Evolutionary conservation across 1,140 invertebrate genomes (phyloP), one percentile per base, ranked within the genome.

Genomic region (Solenopsis fugax): DNA sequence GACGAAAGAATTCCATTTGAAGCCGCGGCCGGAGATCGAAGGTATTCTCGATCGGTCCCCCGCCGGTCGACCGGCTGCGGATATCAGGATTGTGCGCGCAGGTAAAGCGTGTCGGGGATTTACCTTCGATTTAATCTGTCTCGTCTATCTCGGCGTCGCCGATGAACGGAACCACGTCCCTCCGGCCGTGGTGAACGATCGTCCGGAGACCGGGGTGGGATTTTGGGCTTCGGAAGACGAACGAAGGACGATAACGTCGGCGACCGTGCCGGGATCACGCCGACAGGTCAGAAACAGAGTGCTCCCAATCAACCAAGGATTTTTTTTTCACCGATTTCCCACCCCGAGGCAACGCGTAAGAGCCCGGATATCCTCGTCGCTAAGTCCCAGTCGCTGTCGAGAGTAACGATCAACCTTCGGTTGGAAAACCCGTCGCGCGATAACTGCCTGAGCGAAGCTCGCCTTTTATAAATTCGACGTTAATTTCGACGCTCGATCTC

Each of bases 201-300:
- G 62, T 6, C 12, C 54, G 41, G 50, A 12, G 58, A 60, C 18
- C 37, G 16, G 34, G 34, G 52, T 45, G 81, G 86, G 82, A 85
- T 90, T 88, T 73, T 56, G 56, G 50, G 80, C 48, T 82, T 88
- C 81, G 64, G 76, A 90, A 90, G 89, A 90, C 89, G 89, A 90
- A 90, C 89, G 89, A 77, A 88, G 77, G 86, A 88, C 81, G 89
- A 90, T 90, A 90, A 90, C 86, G 34, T 34, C 41, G 75, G n/a
- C 72, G 76, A 78, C 76, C 41, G 62, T 60, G 24, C 52, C 69
- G 76, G 88, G 89, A 90, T 90, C 88, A 87, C 65, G 58, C 34
- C 86, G 89, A 90, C 86, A 90, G 86, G 75, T 62, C 84, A 85
- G 86, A 90, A 90, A 90, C 89, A 75, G 64, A 90, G 81, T 88